Evolutionary conservation across 2,797 vertebrate species (phyloP).

Genomic region (Pogonophryne albipinna): DNA sequence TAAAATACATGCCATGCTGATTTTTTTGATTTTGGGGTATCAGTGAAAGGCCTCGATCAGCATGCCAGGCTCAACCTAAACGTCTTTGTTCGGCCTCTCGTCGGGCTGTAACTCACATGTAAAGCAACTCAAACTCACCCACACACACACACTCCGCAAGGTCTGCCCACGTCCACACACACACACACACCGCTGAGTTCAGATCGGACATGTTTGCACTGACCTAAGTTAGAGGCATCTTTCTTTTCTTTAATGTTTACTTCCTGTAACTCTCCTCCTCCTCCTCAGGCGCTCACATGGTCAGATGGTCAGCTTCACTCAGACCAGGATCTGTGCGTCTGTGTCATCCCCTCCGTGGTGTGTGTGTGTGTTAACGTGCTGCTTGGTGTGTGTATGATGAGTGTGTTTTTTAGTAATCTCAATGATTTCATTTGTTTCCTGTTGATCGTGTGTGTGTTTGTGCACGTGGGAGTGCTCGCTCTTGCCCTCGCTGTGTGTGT

Average conservation of each 20-base stretch:
- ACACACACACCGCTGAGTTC: slow-evolving; percentile 46
- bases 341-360: slow-evolving; percentile 36
- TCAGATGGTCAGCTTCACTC: slow-evolving; percentile 73
- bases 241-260: slow-evolving; percentile 25
- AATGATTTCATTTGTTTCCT: slow-evolving; percentile 50
- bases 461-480: slow-evolving; percentile 29
- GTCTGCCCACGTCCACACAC: slow-evolving; percentile 38
- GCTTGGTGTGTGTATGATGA: slow-evolving; percentile 47
- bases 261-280: neutral
- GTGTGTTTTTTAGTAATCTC: slow-evolving; percentile 49
- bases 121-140: slow-evolving; percentile 40
- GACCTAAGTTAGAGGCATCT: slow-evolving; percentile 45
- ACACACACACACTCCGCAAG: slow-evolving; percentile 9
- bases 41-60: slow-evolving; percentile 42
- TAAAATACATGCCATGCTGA: slow-evolving; percentile 66
- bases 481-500: slow-evolving; percentile 12
- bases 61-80: slow-evolving; percentile 30
- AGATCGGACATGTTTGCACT: slow-evolving; percentile 40
- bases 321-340: slow-evolving; percentile 62
- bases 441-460: slow-evolving; percentile 32
- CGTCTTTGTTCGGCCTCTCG: neutral
- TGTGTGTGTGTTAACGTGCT: slow-evolving; percentile 16
- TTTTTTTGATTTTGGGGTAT: slow-evolving; percentile 40
- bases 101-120: slow-evolving; percentile 33
- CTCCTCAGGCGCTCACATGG: slow-evolving; percentile 69